phyloP scores from a whole-genome alignment of 1,140 invertebrate species.

The Solenopsis fugax region DNA sequence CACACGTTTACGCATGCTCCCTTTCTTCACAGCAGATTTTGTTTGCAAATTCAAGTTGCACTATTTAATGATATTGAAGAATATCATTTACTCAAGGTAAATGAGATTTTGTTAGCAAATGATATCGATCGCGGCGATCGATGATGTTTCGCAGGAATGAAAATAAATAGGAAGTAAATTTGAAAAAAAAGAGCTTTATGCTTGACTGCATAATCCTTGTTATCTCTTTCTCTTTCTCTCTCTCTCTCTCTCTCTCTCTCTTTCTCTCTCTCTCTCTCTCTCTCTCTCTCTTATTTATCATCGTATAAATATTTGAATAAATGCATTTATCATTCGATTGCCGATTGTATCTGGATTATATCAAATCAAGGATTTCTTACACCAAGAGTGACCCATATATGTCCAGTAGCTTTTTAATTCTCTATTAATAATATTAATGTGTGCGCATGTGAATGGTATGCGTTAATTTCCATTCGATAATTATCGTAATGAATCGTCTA shows the following conservation, averaged over 20 bases:
- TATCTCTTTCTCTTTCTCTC: conserved; percentile 3
- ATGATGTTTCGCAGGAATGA: neutral
- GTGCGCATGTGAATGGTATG: neutral
- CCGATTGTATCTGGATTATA: neutral
- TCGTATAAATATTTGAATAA: neutral
- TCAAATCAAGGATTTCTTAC: conserved; percentile 33
- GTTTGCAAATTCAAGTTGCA: neutral
- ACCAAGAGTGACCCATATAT: neutral
- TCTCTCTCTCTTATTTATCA: conserved; percentile 14
- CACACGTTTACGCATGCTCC: neutral
- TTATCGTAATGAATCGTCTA: conserved; percentile 3
- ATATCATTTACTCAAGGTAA: neutral
- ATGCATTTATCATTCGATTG: neutral
- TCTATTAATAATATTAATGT: conserved; percentile 24
- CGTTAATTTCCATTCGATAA: neutral
- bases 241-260: conserved; percentile 21
- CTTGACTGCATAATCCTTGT: conserved; percentile 6
- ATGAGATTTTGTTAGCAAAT: neutral
- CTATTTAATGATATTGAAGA: neutral
- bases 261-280: conserved; percentile 13
- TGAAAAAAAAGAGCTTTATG: conserved; percentile 7
- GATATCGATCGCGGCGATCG: too few species aligned
- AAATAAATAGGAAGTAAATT: conserved; percentile 22
- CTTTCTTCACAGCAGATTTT: too few species aligned
- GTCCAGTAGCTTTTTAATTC: conserved; percentile 25